Percentiles rank a stretch among this genome's conserved stretches.
phyloP scores from a whole-genome alignment of 2,888 invertebrate species.

The Herminia tarsipennalis region DNA sequence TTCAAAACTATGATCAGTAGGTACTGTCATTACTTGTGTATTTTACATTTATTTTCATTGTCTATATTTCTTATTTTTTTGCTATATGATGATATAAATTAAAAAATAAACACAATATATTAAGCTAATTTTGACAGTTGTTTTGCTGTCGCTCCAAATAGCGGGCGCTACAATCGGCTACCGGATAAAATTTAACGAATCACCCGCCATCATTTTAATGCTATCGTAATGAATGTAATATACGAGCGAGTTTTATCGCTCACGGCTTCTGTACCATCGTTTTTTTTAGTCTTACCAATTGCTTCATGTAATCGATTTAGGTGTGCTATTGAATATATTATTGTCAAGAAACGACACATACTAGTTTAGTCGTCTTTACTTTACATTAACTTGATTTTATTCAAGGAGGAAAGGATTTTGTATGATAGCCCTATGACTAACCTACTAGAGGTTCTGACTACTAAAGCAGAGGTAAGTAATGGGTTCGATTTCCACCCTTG shows the following conservation, averaged over 20 bases:
- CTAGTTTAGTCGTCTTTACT: too few species aligned
- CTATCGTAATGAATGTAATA: constrained; percentile 57
- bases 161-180: constrained; percentile 46
- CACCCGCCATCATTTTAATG: constrained; percentile 57
- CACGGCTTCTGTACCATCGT: constrained; percentile 36
- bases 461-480: too few species aligned
- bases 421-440: too few species aligned
- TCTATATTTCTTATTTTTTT: background rate
- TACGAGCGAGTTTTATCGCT: constrained; percentile 50
- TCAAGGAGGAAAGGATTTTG: too few species aligned
- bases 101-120: background rate
- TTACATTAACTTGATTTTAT: too few species aligned
- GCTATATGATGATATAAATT: background rate
- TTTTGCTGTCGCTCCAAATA: constrained; percentile 34
- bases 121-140: constrained; percentile 5
- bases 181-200: constrained; percentile 59
- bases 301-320: constrained; percentile 37
- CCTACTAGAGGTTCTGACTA: too few species aligned
- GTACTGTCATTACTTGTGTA: too few species aligned
- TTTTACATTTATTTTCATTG: too few species aligned
- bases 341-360: background rate
- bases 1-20: too few species aligned
- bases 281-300: constrained; percentile 27
- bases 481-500: too few species aligned
- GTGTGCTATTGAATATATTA: constrained; percentile 5